A percentile compares a stretch with the other conserved stretches of the same genome.
Conservation (phyloP, 2,888 invertebrate species). For the Archaeoteleia sp. region DNA sequence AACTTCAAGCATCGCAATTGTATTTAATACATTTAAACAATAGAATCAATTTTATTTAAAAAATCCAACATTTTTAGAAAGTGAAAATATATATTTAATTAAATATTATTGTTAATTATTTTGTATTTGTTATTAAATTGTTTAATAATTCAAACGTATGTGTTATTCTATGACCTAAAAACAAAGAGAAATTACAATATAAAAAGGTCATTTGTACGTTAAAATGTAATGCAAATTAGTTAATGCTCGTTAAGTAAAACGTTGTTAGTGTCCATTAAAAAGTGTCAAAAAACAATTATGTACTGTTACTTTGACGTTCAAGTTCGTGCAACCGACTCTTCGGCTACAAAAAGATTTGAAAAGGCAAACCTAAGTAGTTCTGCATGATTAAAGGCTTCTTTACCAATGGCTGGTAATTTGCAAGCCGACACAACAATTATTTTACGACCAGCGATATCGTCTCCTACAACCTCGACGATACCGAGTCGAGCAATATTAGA, state of each 20-base stretch:
- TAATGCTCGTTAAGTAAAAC: conserved; percentile 2
- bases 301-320: conserved; percentile 7
- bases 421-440: conserved; percentile 98
- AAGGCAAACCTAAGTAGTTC: conserved; percentile 81
- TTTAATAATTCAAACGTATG: no score
- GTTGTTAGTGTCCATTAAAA: conserved; percentile 21
- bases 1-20: no score
- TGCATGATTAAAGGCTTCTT: conserved; percentile 83
- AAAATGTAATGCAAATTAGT: conserved; percentile 7
- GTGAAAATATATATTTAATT: no score
- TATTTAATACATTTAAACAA: no score
- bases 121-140: no score
- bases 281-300: conserved; percentile 15
- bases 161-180: no score
- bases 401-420: conserved; percentile 80
- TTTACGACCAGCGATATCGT: conserved; percentile 90
- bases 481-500: conserved; percentile 84
- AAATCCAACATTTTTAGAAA: no score
- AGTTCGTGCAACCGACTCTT: conserved; percentile 16
- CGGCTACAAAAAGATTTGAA: conserved; percentile 7
- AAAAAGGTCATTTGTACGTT: conserved; percentile 19
- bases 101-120: no score
- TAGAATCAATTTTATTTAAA: not conserved
- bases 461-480: conserved; percentile 89
- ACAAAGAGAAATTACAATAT: no score